These are phyloP conservation scores for Hirudo medicinalis DNA, from an alignment of 1,140 invertebrate genomes.

Conservation along the genomic window DNA sequence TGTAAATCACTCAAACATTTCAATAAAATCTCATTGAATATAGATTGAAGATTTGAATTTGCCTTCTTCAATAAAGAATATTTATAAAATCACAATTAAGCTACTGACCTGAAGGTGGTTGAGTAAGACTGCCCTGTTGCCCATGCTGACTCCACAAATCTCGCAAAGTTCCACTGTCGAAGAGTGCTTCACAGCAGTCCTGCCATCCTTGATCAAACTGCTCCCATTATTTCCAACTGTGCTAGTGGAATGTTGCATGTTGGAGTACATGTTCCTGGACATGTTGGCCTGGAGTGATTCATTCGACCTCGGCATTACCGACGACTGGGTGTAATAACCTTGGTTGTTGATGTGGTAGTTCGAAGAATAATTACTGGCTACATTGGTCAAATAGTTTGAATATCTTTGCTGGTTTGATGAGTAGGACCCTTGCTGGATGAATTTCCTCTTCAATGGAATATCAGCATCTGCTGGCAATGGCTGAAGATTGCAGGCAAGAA, in stretches of 20 bases:
- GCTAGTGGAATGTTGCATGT: not conserved
- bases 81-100: too few relatives aligned
- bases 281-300: too few relatives aligned
- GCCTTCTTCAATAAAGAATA: not conserved
- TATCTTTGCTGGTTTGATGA: not conserved
- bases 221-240: not conserved
- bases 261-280: conserved; percentile 3
- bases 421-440: conserved; percentile 1
- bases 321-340: not conserved
- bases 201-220: not conserved
- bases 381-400: conserved; percentile 1
- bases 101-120: not conserved
- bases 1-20: conserved; percentile 20
- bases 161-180: not conserved
- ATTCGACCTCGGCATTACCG: too few relatives aligned
- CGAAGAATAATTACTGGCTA: not conserved
- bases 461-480: conserved; percentile 22
- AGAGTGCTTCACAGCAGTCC: not conserved
- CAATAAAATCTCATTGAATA: not conserved
- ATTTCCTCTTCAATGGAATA: conserved; percentile 20
- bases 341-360: not conserved
- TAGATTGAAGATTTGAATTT: not conserved
- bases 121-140: conserved; percentile 1
- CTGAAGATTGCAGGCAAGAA: conserved; percentile 16
- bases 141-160: conserved; percentile 4